phyloP scores from a whole-genome alignment of 2,888 invertebrate genomes.

The Pyrrhia umbra region DNA sequence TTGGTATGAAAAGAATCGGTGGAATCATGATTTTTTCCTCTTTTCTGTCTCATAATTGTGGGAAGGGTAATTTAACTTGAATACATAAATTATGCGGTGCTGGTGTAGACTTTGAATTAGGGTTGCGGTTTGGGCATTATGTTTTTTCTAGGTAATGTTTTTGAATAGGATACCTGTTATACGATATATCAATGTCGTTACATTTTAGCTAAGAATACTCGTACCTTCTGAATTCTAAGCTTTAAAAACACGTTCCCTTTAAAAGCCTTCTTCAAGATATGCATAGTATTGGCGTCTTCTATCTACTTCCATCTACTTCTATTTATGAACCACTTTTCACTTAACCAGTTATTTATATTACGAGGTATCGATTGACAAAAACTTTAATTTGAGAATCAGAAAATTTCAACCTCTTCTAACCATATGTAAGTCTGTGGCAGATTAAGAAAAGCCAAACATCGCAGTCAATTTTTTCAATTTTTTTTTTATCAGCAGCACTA shows the following conservation, averaged over 20 bases:
- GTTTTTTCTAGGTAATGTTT: slow-evolving; percentile 16
- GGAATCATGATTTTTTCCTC: slow-evolving; percentile 66
- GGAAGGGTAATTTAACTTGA: slow-evolving; percentile 60
- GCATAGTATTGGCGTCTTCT: no score
- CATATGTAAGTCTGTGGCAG: not conserved
- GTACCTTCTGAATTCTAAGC: no score
- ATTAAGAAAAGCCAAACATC: not conserved
- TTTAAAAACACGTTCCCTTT: no score
- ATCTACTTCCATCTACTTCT: no score
- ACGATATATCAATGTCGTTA: not conserved
- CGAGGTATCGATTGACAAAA: no score
- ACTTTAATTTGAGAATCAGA: no score
- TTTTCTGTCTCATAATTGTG: slow-evolving; percentile 63
- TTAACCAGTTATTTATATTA: no score
- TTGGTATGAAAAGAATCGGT: slow-evolving; percentile 72
- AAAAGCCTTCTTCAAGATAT: not conserved
- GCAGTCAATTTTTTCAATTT: not conserved
- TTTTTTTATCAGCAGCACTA: no score
- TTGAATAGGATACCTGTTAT: slow-evolving; percentile 7
- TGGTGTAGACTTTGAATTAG: slow-evolving; percentile 25
- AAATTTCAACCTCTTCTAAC: not conserved
- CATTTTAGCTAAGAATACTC: no score
- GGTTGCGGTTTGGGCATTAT: slow-evolving; percentile 17
- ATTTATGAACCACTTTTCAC: no score
- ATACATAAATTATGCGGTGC: slow-evolving; percentile 53